Percentiles rank a stretch among this genome's conserved stretches.
Conservation (phyloP, 2,888 invertebrate genomes). For the Tenthredo livida region DNA sequence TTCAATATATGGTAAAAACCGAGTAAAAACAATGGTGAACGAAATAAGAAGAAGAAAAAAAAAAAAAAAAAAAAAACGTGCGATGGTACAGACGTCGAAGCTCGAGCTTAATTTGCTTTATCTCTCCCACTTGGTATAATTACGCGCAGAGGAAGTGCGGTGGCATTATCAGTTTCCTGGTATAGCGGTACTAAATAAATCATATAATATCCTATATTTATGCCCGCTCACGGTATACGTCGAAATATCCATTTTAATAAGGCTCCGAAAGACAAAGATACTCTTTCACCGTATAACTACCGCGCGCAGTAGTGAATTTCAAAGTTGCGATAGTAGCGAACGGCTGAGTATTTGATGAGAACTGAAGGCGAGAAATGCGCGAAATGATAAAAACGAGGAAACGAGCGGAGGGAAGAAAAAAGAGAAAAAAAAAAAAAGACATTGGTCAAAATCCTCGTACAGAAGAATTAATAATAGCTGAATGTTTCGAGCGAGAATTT, state of each 20-base stretch:
- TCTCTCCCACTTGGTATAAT: slow-evolving; percentile 39
- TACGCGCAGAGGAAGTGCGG: slow-evolving; percentile 47
- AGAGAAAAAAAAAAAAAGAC: not conserved
- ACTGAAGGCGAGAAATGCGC: not conserved
- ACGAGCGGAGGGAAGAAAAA: not conserved
- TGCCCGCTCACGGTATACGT: not conserved
- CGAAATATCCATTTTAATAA: not conserved
- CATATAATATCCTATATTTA: not conserved
- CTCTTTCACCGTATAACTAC: not conserved
- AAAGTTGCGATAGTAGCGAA: not conserved
- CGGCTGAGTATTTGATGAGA: not conserved
- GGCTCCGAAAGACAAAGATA: not conserved
- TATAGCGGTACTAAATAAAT: slow-evolving; percentile 33
- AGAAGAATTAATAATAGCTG: not conserved
- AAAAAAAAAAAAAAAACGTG: not conserved
- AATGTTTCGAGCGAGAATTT: not conserved
- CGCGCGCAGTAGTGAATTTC: not conserved
- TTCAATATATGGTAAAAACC: not conserved
- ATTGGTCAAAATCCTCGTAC: not conserved
- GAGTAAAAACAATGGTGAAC: not conserved
- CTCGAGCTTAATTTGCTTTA: slow-evolving; percentile 33
- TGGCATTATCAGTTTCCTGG: slow-evolving; percentile 48
- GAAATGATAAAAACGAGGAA: not conserved
- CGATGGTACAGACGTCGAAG: not conserved
- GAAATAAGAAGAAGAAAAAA: not conserved